Evolutionary conservation across 2,797 vertebrate species (phyloP), one percentile per base, ranked within the genome.

Genomic region (Rhynchonycteris naso): DNA sequence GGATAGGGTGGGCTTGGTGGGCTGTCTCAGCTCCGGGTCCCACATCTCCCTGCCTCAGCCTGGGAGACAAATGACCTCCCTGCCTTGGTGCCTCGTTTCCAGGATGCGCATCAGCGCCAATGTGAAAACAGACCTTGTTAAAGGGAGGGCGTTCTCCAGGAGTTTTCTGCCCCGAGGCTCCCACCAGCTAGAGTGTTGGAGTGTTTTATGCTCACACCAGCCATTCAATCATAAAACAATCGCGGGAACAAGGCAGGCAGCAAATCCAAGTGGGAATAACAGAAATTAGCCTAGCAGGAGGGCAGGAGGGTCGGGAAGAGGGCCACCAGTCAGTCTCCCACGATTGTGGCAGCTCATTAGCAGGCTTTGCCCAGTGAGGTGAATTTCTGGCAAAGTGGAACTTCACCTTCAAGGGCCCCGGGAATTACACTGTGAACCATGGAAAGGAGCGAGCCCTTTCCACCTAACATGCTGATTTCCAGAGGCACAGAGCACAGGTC

Each of bases 91-190:
- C 59, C 38, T 43, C 43, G 0, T 15, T 26, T 80, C 58, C 88
- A 21, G 71, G 50, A 52, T 9, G n/a, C 1, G 1, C 7, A 4
- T 15, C 0, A 0, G 79, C 2, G 0, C 1, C 58, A 18, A 6
- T 12, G 18, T 58, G 52, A 33, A 26, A 35, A 84, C 0, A 43
- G 15, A 16, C 65, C 65, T 22, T 9, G 78, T 75, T 18, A 69
- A 50, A 10, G 5, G 22, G 38, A 74, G 61, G 84, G 79, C 6
- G 88, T 26, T 56, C 56, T 0, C 13, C 43, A 68, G 79, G 58
- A n/a, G 12, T 38, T 19, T 21, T 7, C 52, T 1, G 19, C 9
- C 72, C 65, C 2, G 35, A 69, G 66, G 47, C 74, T 6, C 1
- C 65, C 2, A 4, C 58, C 54, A 38, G 1, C 3, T 38, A 19